phyloP scores from a whole-genome alignment of 2,113 vertebrate genomes.

The Ptyas mucosa region DNA sequence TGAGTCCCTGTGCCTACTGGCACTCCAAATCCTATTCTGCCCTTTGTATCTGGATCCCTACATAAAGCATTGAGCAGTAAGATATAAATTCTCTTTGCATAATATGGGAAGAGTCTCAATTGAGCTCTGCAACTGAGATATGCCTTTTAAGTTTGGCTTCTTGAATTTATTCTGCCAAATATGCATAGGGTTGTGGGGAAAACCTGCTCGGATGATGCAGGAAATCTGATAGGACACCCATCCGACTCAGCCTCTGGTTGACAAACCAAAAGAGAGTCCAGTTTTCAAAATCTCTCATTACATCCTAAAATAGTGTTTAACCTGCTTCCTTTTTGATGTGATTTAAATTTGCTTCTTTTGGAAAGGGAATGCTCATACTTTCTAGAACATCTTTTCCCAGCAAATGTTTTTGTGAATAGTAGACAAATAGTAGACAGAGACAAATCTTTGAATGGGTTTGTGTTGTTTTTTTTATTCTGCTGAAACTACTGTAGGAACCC shows the following conservation, averaged over 20 bases:
- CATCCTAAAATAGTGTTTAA: not conserved
- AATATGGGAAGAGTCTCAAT: not conserved
- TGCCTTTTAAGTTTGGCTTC: not conserved
- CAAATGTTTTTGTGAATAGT: not conserved
- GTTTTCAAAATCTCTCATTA: not conserved
- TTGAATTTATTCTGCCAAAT: not conserved
- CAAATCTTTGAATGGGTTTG: not conserved
- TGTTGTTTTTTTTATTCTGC: not conserved
- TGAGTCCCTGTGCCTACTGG: not conserved
- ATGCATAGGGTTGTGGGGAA: not conserved
- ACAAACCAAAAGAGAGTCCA: not conserved
- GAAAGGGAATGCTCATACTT: not conserved
- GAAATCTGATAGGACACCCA: not conserved
- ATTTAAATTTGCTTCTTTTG: not conserved
- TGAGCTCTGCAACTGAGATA: not conserved
- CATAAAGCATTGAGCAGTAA: not conserved
- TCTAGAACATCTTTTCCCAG: not conserved
- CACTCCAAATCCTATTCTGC: not conserved
- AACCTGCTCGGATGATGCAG: not conserved
- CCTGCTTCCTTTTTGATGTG: not conserved
- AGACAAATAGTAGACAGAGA: not conserved
- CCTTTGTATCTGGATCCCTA: not conserved
- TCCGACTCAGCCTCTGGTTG: not conserved
- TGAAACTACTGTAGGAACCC: not conserved
- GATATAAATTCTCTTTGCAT: not conserved